These are phyloP conservation scores for Pitta sordida DNA, from an alignment of 2,113 vertebrate genomes.

Conservation along the genomic window DNA sequence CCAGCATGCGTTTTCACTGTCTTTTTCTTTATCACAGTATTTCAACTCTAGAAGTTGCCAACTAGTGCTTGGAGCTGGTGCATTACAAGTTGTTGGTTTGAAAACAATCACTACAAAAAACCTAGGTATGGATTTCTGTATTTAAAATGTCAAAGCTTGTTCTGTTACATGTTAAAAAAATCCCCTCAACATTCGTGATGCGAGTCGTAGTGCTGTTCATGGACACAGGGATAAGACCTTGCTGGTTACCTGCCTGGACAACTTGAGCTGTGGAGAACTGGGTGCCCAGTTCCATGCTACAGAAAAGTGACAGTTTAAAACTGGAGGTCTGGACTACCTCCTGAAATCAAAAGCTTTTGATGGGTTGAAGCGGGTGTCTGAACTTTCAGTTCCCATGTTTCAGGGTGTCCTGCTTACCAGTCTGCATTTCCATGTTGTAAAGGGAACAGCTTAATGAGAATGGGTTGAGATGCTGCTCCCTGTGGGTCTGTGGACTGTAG, in stretches of 20 bases:
- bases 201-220: background rate
- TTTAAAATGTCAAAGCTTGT: background rate
- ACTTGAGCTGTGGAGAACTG: background rate
- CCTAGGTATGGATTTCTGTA: slow-evolving; percentile 79
- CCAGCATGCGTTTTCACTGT: background rate
- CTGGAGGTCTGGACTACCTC: background rate
- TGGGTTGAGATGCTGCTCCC: background rate
- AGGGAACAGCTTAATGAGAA: background rate
- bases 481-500: accelerated
- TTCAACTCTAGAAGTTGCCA: slow-evolving; percentile 99
- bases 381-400: background rate
- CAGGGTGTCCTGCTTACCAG: background rate
- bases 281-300: background rate
- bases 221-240: background rate
- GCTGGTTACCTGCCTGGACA: background rate
- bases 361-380: background rate
- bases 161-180: background rate
- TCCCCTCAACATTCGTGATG: background rate
- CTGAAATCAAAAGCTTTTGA: background rate
- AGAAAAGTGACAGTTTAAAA: background rate
- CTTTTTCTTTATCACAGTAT: slow-evolving; percentile 77
- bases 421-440: background rate
- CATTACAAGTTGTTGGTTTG: slow-evolving; percentile 93
- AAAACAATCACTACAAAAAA: slow-evolving; percentile 99
- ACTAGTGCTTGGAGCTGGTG: slow-evolving; percentile 94